Evolutionary conservation across 1,140 invertebrate genomes (phyloP), one percentile per base, ranked within the genome.

Genomic region (Coboldia fuscipes): DNA sequence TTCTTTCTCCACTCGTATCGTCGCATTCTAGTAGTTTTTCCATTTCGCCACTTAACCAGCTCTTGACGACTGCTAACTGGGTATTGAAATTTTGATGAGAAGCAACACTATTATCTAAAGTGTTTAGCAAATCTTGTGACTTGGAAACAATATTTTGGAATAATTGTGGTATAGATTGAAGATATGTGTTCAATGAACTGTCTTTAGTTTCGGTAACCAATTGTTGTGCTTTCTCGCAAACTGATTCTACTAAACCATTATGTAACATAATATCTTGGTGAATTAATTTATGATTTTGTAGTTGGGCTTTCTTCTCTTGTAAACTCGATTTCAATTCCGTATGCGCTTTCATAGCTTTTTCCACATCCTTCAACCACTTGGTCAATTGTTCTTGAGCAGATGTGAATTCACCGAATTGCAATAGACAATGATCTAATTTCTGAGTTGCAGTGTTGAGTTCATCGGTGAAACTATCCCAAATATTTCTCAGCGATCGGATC

Each of bases 251-350:
- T 1, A 93, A 54, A 32, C 74, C 67, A 50, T 88, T 82, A 60
- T 93, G 85, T 0, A 82, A 84, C 58, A 83, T 74, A 30, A 97
- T 92, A 58, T 94, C 89, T 56, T 94, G 86, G 47, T 94, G 85
- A 56, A 92, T 78, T 22, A 94, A 77, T 55, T 84, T 85, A 48
- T 93, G 88, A 47, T 89, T 90, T 51, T 93, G 86, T 12, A 93
- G 53, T 50, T 93, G 88, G 0, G 85, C 86, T 40, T 81, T 72
- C 57, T 94, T 96, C 50, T 94, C 89, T 58, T 90, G 88, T 15
- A 96, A 55, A 1, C 85, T 84, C 0, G 76, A 73, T 54, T 92
- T 90, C 2, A 85, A 59, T 54, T 93, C 84, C 0, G 80, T 88
- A 44, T 92, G 84, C 40, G 80, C 71, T 43, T 85, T 79, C 75